Percentiles rank a stretch among this genome's conserved stretches.
Evolutionary conservation across 1,140 invertebrate genomes (phyloP).

Genomic region (Hylaeus anthracinus): DNA sequence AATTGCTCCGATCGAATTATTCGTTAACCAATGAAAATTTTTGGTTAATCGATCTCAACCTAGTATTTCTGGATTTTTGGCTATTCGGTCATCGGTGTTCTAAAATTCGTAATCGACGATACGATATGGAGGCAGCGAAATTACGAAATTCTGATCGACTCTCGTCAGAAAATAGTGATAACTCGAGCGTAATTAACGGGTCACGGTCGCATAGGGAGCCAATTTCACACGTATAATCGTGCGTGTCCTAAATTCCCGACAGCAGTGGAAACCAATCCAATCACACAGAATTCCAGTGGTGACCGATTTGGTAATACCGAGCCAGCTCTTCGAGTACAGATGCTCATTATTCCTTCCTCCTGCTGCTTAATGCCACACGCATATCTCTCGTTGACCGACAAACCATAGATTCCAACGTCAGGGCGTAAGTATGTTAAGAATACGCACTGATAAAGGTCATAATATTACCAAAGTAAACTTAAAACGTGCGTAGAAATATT

Average conservation of each 20-base stretch:
- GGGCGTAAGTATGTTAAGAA: neutral
- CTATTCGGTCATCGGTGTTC: neutral
- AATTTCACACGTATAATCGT: slow-evolving; percentile 53
- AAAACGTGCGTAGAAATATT: no score
- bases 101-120: neutral
- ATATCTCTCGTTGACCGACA: slow-evolving; percentile 33
- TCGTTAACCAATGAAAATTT: no score
- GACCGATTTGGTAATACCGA: slow-evolving; percentile 42
- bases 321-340: slow-evolving; percentile 36
- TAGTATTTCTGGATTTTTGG: neutral
- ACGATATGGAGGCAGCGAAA: neutral
- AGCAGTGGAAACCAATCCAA: slow-evolving; percentile 51
- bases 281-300: slow-evolving; percentile 47
- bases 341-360: slow-evolving; percentile 49
- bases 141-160: neutral
- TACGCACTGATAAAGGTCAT: no score
- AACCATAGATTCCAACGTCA: neutral
- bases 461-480: no score
- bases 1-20: no score
- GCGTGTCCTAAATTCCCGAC: slow-evolving; percentile 49
- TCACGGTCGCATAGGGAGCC: slow-evolving; percentile 34
- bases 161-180: slow-evolving; percentile 43
- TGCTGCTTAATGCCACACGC: slow-evolving; percentile 33
- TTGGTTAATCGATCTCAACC: no score
- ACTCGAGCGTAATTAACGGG: slow-evolving; percentile 42